Evolutionary conservation across 2,888 invertebrate species (phyloP), one percentile per base, ranked within the genome.

Genomic region (Lottia gigantea): DNA sequence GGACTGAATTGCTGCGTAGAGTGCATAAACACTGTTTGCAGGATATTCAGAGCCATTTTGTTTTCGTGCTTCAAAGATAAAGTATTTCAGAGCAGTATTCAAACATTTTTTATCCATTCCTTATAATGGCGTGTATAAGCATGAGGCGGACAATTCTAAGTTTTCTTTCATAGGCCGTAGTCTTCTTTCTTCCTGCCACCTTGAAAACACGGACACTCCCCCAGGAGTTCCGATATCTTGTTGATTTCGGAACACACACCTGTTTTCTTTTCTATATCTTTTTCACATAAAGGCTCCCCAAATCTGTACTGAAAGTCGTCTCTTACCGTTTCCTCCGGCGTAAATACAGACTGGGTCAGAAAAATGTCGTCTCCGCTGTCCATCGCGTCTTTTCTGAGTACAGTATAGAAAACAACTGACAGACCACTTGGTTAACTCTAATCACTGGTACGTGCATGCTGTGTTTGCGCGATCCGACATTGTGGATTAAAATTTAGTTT

Each of bases 41-140:
- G 23, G 62, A 23, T 62, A 23, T 31, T 62, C 25, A 19, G 26
- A 25, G 23, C 19, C 62, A 62, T 62, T 16, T 31, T 62, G 62
- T 62, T 62, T 62, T 25, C 62, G 62, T 25, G 23, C 62, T 62
- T 62, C 62, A 62, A 62, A 62, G 16, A 62, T 25, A 26, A 62
- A 62, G 62, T 25, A 62, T 11, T 62, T 62, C 62, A 62, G 19
- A 31, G 16, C 62, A 19, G 15, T 25, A 31, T 62, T 62, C 3
- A 62, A 31, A 23, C 19, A 25, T 31, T 62, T 19, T 15, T 25
- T 31, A 23, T 25, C 19, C 62, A 62, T 62, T 14, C 19, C 23
- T 19, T n/a, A 25, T 62, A 62, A 62, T n/a, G 16, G 25, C 15
- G 25, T 31, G 62, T 25, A n/a, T 15, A 62, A 23, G 62, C 62